Base-by-base conservation (phyloP, 2,113 vertebrate species). In the Dipodomys spectabilis region DNA sequence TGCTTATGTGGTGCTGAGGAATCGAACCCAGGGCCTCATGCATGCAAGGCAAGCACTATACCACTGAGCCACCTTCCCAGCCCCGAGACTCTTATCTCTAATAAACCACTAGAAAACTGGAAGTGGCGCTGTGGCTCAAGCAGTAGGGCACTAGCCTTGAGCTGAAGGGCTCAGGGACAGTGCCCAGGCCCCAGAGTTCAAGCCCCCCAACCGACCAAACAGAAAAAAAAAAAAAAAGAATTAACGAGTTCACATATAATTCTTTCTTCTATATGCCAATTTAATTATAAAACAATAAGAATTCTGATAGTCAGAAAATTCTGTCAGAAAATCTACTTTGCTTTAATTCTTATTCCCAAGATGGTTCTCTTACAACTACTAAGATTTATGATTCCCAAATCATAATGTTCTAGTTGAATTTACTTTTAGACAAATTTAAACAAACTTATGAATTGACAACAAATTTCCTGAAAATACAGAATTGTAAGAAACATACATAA, bases 361-460 rank as follows among this genome's bases (percentile, higher is more conserved):
- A 49, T 64, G 67, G 64, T 19, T 87, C 90, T 84, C 4, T 71
- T 23, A 90, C 19, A 89, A 73, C 53, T 45, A 69, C 73, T 85
- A 12, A 96, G n/a, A 87, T 23, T 35, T 62, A 8, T 2, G 23
- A 91, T 19, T 89, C 57, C 19, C 49, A 91, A 92, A 62, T 68
- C 85, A 95, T 4, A 84, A 10, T 3, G 12, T 94, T 82, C 72
- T 30, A 64, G 49, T n/a, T 81, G 62, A 82, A 83, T 71, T 82
- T 86, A 90, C 28, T 90, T 92, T 69, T 81, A 45, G 30, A 35
- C 39, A 94, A 65, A 90, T 69, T 91, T 92, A 90, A 94, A 88
- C 72, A 87, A 92, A 89, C 45, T 79, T 91, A 20, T 87, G 32
- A 79, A 7, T 7, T 90, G 79, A 23, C 68, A 93, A 1, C 78